Evolutionary conservation across 2,113 vertebrate species (phyloP).

Genomic region (Cyanoderma ruficeps): DNA sequence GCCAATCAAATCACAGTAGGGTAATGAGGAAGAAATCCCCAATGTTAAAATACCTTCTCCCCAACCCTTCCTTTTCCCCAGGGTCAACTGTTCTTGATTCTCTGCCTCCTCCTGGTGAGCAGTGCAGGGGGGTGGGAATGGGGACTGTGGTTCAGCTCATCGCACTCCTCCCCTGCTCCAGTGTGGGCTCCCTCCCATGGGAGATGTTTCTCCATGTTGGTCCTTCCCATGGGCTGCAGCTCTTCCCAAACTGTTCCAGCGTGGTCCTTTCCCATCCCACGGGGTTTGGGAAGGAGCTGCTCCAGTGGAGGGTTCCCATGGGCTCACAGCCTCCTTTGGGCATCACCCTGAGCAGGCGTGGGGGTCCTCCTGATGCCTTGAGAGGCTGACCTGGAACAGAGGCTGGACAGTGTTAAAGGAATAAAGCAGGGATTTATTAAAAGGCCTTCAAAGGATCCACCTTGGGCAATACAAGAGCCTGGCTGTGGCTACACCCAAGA

Average conservation of each 20-base stretch:
- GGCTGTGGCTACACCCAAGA: rapidly evolving
- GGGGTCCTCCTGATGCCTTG: neutral
- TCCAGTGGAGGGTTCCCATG: rapidly evolving
- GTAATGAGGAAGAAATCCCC: neutral
- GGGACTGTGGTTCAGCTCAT: neutral
- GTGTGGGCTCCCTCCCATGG: neutral
- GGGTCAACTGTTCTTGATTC: rapidly evolving
- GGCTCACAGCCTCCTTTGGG: neutral
- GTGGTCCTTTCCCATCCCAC: rapidly evolving
- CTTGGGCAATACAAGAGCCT: neutral
- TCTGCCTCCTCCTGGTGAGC: neutral
- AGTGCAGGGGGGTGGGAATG: neutral
- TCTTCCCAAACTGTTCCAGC: rapidly evolving
- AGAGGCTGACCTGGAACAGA: neutral
- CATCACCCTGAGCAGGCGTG: rapidly evolving
- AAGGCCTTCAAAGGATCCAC: neutral
- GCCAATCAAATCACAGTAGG: neutral
- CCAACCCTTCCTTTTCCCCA: neutral
- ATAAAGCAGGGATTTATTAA: neutral
- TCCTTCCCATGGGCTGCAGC: neutral
- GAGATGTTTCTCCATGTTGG: neutral
- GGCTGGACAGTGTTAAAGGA: neutral
- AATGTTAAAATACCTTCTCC: neutral
- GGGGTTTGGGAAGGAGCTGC: neutral
- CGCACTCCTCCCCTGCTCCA: neutral